Evolutionary conservation across 2,797 vertebrate species (phyloP), one percentile per base, ranked within the genome.

Genomic region (Silurus lanzhouensis): DNA sequence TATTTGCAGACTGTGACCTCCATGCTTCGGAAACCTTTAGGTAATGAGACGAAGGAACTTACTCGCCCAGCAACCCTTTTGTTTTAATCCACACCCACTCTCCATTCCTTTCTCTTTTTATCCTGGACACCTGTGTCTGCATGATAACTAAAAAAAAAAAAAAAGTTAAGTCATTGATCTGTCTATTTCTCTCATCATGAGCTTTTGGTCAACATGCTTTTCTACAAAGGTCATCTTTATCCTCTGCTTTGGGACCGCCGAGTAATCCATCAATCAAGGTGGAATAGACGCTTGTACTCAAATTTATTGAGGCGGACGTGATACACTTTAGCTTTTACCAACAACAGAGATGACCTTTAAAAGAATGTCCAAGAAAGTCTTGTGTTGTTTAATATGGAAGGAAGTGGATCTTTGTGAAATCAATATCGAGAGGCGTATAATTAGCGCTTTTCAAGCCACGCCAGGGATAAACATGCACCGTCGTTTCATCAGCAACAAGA

Each of bases 331-430:
- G 55, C 61, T 61, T 82, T 86, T 57, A 76, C 52, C n/a, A 44
- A 58, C 57, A 15, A 25, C 20, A 66, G 84, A 81, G 70, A 58
- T 82, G 84, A 85, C 84, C 84, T 85, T 82, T 48, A 63, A 79
- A 1, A 14, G 76, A 78, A 66, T 58, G 9, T 12, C 5, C 22
- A 38, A 38, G 38, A 31, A 52, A 52, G 48, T 52, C 48, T 7
- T 52, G 9, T 44, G 27, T 61, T 38, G 38, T 61, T 63, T 79
- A 44, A 79, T 63, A 44, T 1, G 2, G 31, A 63, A 8, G 58
- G 22, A 61, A n/a, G 76, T 63, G 58, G 61, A 44, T 79, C 76
- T 15, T 19, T 46, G 31, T 58, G 25, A 58, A 58, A 77, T 77
- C 74, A 20, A 77, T 77, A 77, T 3, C 1, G 25, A 58, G 74